These are phyloP conservation scores for Thunnus maccoyii DNA, from an alignment of 2,113 vertebrate species.

Conservation along the genomic window DNA sequence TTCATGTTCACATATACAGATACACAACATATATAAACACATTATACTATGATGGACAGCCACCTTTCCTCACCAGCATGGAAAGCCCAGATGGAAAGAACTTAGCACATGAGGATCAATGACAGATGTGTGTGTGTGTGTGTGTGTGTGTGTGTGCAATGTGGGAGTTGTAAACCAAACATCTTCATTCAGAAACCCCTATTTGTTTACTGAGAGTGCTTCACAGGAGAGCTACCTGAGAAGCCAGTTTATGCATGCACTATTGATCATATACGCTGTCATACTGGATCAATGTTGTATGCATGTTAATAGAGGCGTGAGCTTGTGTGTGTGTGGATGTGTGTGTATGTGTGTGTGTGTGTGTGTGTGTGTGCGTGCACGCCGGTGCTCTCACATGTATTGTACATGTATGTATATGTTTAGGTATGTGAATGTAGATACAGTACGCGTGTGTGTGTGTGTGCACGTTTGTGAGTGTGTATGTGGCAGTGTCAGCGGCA, in stretches of 20 bases:
- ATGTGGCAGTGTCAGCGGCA: slow-evolving; percentile 70
- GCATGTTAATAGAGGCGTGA: slow-evolving; percentile 58
- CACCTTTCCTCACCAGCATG: not conserved
- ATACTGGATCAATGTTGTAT: slow-evolving; percentile 61
- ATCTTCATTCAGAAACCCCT: slow-evolving; percentile 79
- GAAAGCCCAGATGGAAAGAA: slow-evolving; percentile 54
- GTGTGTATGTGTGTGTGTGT: slow-evolving; percentile 22
- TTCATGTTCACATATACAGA: slow-evolving; percentile 7
- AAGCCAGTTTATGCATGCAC: slow-evolving; percentile 69
- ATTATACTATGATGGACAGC: slow-evolving; percentile 12
- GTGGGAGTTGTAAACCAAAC: slow-evolving; percentile 58
- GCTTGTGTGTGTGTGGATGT: slow-evolving; percentile 14
- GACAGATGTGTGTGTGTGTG: slow-evolving; percentile 47
- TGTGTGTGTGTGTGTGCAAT: slow-evolving; percentile 27
- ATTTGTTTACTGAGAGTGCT: slow-evolving; percentile 60
- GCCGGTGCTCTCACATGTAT: not conserved
- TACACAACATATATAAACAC: slow-evolving; percentile 23
- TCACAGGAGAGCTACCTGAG: slow-evolving; percentile 52
- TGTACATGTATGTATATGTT: slow-evolving; percentile 18
- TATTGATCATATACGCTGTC: slow-evolving; percentile 72
- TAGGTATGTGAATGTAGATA: slow-evolving; percentile 5
- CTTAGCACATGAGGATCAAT: slow-evolving; percentile 36
- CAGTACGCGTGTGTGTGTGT: not conserved
- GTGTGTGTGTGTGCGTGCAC: not conserved
- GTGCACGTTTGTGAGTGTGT: slow-evolving; percentile 42